phyloP scores from a whole-genome alignment of 92 coral and sea anemone species.

The Parazoanthus atlanticus region DNA sequence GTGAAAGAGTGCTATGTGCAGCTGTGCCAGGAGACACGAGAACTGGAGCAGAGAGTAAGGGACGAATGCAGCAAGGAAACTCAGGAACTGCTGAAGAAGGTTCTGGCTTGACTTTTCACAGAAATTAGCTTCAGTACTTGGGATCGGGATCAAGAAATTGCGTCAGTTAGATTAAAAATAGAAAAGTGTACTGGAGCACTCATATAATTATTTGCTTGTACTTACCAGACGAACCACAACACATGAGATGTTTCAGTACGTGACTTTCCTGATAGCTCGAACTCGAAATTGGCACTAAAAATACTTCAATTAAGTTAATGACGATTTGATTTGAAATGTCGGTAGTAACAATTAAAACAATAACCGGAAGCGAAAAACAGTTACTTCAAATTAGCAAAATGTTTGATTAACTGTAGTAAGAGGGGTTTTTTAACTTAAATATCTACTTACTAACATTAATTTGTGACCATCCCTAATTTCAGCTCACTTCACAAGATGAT shows the following conservation, averaged over 20 bases:
- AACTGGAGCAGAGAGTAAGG: constrained; percentile 70
- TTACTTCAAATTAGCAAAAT: background rate
- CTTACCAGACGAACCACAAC: too few species aligned
- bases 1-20: constrained; percentile 92
- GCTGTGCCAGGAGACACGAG: constrained; percentile 86
- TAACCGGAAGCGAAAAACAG: background rate
- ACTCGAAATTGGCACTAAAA: too few species aligned
- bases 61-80: constrained; percentile 78
- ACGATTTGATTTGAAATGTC: too few species aligned
- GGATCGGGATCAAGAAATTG: background rate
- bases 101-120: constrained; percentile 6
- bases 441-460: too few species aligned
- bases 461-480: background rate
- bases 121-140: background rate
- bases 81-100: constrained; percentile 63
- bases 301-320: too few species aligned
- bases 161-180: background rate
- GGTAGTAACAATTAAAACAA: too few species aligned
- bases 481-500: background rate
- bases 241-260: too few species aligned
- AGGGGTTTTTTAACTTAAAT: background rate
- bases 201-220: too few species aligned
- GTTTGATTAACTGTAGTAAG: background rate
- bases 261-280: too few species aligned
- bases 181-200: background rate